A percentile compares a stretch with the other conserved stretches of the same genome.
These are phyloP conservation scores for Apodemus agrarius DNA, from an alignment of 2,797 vertebrate genomes.

Conservation along the genomic window DNA sequence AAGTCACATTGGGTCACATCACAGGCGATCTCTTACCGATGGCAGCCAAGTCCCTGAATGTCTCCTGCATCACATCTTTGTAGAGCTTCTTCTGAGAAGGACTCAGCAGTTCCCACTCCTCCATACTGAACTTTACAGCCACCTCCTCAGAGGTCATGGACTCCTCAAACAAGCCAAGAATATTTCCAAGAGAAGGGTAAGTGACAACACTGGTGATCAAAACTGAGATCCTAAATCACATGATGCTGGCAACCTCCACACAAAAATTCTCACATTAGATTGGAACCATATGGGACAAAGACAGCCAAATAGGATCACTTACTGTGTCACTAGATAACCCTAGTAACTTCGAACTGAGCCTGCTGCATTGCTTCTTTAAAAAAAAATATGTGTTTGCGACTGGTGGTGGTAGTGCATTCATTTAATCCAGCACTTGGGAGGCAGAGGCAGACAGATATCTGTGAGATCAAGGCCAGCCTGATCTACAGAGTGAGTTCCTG, in stretches of 20 bases:
- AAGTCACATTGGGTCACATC: not conserved
- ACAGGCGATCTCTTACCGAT: not conserved
- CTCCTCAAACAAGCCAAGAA: not conserved
- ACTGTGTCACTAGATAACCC: not conserved
- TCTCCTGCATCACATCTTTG: slow-evolving; percentile 15
- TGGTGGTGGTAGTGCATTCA: not conserved
- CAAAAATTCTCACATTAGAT: not conserved
- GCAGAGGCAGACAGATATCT: not conserved
- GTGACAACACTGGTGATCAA: not conserved
- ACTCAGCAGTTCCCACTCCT: not conserved
- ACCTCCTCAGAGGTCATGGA: slow-evolving; percentile 27
- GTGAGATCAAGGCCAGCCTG: not conserved
- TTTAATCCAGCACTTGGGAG: not conserved
- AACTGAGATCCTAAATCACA: not conserved
- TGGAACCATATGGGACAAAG: not conserved
- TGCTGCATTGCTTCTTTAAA: not conserved
- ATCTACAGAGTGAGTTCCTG: not conserved
- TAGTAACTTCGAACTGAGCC: not conserved
- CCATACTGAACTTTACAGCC: not conserved
- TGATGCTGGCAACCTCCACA: not conserved
- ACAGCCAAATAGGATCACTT: not conserved
- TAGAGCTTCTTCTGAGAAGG: slow-evolving; percentile 21
- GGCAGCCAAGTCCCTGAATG: not conserved
- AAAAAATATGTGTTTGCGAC: not conserved
- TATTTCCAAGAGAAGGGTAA: not conserved